phyloP scores from a whole-genome alignment of 2,113 vertebrate species.

The Climacteris rufus region DNA sequence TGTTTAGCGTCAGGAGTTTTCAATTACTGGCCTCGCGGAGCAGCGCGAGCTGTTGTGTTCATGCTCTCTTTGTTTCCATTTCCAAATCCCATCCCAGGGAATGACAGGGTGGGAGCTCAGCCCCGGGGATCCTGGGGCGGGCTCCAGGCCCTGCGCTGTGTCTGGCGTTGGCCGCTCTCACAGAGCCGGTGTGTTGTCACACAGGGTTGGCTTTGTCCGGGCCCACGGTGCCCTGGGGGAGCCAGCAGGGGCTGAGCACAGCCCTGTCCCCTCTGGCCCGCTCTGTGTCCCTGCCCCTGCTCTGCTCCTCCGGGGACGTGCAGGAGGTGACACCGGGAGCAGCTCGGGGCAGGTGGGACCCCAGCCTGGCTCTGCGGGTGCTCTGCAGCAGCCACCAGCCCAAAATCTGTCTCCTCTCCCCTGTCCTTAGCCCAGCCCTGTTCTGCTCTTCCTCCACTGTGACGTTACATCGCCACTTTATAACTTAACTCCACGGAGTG shows the following conservation, averaged over 20 bases:
- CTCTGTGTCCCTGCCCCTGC: not conserved
- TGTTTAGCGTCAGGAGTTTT: slow-evolving; percentile 72
- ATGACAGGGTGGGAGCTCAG: not conserved
- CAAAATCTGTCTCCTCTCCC: not conserved
- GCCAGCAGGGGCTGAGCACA: not conserved
- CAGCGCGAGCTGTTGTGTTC: slow-evolving; percentile 31
- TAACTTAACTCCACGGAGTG: not conserved
- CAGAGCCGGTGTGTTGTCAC: accelerated
- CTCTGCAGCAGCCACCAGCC: accelerated
- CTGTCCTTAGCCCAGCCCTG: accelerated
- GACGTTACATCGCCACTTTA: not conserved
- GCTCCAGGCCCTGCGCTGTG: not conserved
- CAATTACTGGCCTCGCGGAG: slow-evolving; percentile 37
- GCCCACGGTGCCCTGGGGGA: accelerated
- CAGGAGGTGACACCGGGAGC: not conserved
- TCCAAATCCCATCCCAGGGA: slow-evolving; percentile 14
- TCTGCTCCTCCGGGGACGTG: accelerated
- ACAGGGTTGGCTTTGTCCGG: not conserved
- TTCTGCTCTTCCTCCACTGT: accelerated
- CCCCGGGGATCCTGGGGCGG: not conserved
- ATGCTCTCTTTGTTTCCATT: slow-evolving; percentile 58
- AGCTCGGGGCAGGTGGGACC: not conserved
- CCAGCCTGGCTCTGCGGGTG: accelerated
- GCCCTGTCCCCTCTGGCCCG: accelerated
- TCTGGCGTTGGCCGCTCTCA: not conserved